Evolutionary conservation across 2,113 vertebrate species (phyloP).

Genomic region (Equus quagga): DNA sequence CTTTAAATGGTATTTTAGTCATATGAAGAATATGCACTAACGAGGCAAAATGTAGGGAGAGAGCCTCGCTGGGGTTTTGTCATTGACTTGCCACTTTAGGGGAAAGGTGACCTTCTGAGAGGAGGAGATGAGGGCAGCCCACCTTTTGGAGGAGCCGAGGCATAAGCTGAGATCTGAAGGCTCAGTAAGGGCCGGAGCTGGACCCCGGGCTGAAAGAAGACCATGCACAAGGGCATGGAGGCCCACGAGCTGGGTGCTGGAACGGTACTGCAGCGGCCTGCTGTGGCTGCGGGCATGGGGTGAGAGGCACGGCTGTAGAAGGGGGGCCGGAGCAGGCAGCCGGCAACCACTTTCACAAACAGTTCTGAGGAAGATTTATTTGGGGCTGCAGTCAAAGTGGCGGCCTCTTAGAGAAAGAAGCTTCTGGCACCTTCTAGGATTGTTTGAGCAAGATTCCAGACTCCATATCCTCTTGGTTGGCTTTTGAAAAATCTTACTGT

Average conservation of each 20-base stretch:
- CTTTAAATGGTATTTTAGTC: not conserved
- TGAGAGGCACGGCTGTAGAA: not conserved
- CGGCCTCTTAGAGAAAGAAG: not conserved
- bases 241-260: rapidly evolving
- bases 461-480: not conserved
- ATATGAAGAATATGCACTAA: not conserved
- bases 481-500: not conserved
- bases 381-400: not conserved
- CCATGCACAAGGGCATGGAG: rapidly evolving
- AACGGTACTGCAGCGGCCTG: too few relatives aligned
- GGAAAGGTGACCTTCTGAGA: not conserved
- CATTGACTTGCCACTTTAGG: not conserved
- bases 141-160: not conserved
- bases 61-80: not conserved
- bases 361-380: not conserved
- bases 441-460: not conserved
- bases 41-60: not conserved
- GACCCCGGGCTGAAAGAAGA: not conserved
- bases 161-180: not conserved
- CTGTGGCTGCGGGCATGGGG: rapidly evolving
- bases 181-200: not conserved
- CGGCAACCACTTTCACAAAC: not conserved
- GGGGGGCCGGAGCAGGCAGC: too few relatives aligned
- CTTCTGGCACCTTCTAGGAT: conserved; percentile 4
- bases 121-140: too few relatives aligned